These are phyloP conservation scores for Etheostoma spectabile DNA, from an alignment of 2,113 vertebrate genomes.

Conservation along the genomic window DNA sequence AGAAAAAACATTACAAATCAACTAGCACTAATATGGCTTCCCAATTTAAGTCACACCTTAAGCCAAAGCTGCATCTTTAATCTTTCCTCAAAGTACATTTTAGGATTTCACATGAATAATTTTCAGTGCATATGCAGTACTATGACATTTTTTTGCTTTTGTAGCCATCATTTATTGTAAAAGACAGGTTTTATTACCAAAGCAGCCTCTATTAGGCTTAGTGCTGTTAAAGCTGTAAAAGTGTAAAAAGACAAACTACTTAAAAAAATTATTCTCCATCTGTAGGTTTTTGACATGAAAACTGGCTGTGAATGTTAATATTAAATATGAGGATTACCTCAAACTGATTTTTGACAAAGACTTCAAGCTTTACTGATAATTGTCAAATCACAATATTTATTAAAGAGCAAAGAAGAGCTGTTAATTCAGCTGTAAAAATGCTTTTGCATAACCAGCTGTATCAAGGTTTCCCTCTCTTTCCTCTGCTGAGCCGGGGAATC, in stretches of 20 bases:
- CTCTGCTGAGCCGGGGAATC: constrained; percentile 63
- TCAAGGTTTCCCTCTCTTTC: constrained; percentile 58
- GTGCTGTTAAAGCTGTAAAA: constrained; percentile 22
- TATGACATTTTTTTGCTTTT: constrained; percentile 43
- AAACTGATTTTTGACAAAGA: background rate
- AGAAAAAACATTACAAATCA: constrained; percentile 77
- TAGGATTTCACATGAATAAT: constrained; percentile 54
- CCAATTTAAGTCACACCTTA: constrained; percentile 72
- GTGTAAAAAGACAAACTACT: constrained; percentile 4
- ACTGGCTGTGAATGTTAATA: constrained; percentile 31
- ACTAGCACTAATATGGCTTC: constrained; percentile 68
- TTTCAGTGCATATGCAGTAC: constrained; percentile 40
- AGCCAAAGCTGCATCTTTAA: constrained; percentile 52
- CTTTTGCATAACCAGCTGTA: constrained; percentile 47
- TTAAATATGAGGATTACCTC: constrained; percentile 29
- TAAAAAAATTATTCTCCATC: background rate
- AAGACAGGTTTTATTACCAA: constrained; percentile 34
- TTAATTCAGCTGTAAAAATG: constrained; percentile 59
- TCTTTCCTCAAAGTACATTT: constrained; percentile 62
- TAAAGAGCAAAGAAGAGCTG: constrained; percentile 27
- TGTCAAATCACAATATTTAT: constrained; percentile 13
- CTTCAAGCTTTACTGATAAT: constrained; percentile 13
- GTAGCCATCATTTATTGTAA: constrained; percentile 27
- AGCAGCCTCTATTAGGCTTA: constrained; percentile 31
- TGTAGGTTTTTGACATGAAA: constrained; percentile 40